phyloP scores from a whole-genome alignment of 2,113 vertebrate genomes.

The Spilogale gracilis region DNA sequence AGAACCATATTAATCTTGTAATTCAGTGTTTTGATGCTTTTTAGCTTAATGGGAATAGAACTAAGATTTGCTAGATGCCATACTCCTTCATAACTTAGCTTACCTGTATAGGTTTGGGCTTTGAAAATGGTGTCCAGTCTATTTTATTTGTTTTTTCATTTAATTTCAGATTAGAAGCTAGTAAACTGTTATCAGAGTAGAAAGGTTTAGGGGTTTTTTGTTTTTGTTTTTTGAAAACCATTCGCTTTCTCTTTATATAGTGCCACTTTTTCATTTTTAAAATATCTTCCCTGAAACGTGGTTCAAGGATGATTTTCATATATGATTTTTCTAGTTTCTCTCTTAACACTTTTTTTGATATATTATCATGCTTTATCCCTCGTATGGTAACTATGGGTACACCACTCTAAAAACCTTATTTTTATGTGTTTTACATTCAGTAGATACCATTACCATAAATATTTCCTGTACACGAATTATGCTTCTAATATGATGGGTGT shows the following conservation, averaged over 20 bases:
- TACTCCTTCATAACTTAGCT: constrained; percentile 14
- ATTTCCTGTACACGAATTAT: constrained; percentile 63
- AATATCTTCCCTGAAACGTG: neutral
- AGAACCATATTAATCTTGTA: constrained; percentile 38
- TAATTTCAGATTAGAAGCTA: constrained; percentile 42
- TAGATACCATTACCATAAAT: constrained; percentile 76
- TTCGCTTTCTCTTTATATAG: neutral
- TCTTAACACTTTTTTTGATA: neutral
- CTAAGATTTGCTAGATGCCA: constrained; percentile 36
- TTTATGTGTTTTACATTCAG: constrained; percentile 76
- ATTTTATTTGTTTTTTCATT: constrained; percentile 47
- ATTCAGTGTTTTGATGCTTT: constrained; percentile 40
- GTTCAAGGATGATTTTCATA: neutral
- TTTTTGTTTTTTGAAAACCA: neutral
- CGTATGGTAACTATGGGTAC: constrained; percentile 29
- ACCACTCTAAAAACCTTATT: constrained; percentile 67
- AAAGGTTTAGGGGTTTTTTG: neutral
- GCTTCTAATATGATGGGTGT: constrained; percentile 66
- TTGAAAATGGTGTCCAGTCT: constrained; percentile 32
- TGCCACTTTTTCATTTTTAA: constrained; percentile 15
- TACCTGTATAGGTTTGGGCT: constrained; percentile 15
- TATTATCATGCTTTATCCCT: constrained; percentile 70
- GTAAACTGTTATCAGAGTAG: neutral
- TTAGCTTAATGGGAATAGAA: neutral
- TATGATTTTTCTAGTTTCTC: neutral